A percentile compares a stretch with the other conserved stretches of the same genome.
Evolutionary conservation across 2,888 invertebrate species (phyloP).

Genomic region (Gibbula magus): DNA sequence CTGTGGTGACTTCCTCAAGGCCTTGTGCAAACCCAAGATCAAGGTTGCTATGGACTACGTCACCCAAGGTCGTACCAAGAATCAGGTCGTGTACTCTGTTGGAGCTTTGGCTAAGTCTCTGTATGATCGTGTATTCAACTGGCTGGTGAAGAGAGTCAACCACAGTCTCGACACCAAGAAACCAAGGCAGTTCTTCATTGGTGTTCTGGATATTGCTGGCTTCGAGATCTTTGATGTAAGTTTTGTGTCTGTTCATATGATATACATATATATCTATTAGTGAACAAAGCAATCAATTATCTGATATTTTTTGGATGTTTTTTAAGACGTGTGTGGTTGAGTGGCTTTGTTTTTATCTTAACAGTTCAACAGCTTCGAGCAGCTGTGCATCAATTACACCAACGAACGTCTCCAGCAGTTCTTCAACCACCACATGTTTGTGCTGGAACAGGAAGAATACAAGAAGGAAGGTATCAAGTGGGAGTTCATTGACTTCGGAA

Average conservation of each 20-base stretch:
- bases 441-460: slow-evolving; percentile 97
- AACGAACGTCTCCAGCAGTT: slow-evolving; percentile 98
- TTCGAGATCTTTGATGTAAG: slow-evolving; percentile 97
- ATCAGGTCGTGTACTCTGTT: slow-evolving; percentile 78
- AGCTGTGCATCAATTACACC: slow-evolving; percentile 98
- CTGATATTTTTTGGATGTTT: background rate
- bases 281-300: background rate
- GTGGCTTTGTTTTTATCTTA: background rate
- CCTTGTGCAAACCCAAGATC: slow-evolving; percentile 92
- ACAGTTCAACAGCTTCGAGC: slow-evolving; percentile 97
- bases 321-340: background rate
- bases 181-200: slow-evolving; percentile 98
- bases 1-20: slow-evolving; percentile 86
- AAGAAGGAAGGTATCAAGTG: slow-evolving; percentile 94
- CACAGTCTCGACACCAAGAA: slow-evolving; percentile 98
- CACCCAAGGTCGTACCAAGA: slow-evolving; percentile 98
- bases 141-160: slow-evolving; percentile 99
- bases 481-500: slow-evolving; percentile 97
- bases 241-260: background rate
- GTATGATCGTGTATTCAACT: slow-evolving; percentile 78
- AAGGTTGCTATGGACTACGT: slow-evolving; percentile 98
- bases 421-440: slow-evolving; percentile 98
- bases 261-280: background rate
- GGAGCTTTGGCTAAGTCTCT: slow-evolving; percentile 76
- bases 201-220: slow-evolving; percentile 99